Evolutionary conservation across 2,888 invertebrate species (phyloP).

Genomic region (Microplitis deprimator): DNA sequence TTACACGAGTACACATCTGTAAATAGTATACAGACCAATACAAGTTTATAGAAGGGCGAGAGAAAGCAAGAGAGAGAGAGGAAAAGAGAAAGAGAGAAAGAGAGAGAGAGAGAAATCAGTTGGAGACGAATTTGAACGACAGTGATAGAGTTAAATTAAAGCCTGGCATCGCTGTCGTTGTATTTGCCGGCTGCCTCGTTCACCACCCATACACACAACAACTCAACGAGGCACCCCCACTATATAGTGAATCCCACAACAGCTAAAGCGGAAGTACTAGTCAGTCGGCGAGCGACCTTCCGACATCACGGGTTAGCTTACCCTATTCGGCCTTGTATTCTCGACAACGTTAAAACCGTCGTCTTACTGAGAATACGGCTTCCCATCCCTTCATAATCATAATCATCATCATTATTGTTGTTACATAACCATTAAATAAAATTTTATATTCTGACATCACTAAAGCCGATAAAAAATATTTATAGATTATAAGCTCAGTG

Average conservation of each 20-base stretch:
- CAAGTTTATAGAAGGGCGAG: too few relatives aligned
- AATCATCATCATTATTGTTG: neutral
- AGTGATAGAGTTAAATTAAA: too few relatives aligned
- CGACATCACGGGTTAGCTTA: conserved; percentile 70
- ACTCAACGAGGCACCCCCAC: conserved; percentile 69
- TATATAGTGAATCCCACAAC: conserved; percentile 70
- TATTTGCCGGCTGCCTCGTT: conserved; percentile 58
- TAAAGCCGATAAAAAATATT: neutral
- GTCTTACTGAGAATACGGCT: conserved; percentile 12
- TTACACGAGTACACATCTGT: too few relatives aligned
- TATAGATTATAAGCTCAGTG: neutral
- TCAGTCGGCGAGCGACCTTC: conserved; percentile 72
- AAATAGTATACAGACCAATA: too few relatives aligned
- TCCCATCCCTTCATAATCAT: neutral
- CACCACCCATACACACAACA: conserved; percentile 70
- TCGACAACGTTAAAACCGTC: conserved; percentile 51
- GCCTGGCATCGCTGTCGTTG: conserved; percentile 42
- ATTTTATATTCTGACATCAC: too few relatives aligned
- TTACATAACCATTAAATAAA: too few relatives aligned
- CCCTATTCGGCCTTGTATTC: conserved; percentile 61
- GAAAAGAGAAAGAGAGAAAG: too few relatives aligned
- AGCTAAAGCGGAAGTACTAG: conserved; percentile 71
- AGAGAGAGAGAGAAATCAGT: too few relatives aligned
- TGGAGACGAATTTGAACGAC: too few relatives aligned
- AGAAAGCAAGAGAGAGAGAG: too few relatives aligned